Evolutionary conservation across 2,888 invertebrate genomes (phyloP), one percentile per base, ranked within the genome.

Genomic region (Andrena hattorfiana): DNA sequence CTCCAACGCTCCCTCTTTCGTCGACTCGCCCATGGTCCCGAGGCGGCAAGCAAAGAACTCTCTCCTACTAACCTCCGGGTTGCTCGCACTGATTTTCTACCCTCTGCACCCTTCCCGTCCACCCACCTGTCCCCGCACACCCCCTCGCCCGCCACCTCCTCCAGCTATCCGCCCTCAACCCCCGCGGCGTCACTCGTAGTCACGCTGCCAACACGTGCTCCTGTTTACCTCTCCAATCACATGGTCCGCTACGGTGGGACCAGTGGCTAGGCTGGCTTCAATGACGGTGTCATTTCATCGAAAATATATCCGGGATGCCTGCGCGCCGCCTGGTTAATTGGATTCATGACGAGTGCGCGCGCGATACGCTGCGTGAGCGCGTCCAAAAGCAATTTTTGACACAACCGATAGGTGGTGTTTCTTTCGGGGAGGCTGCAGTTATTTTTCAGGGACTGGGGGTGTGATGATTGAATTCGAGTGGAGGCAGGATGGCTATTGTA

Each of bases 131-230:
- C 69, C 56, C 63, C 76, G 67, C 77, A 70, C 77, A 64, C 78
- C 81, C 56, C 80, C 70, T 77, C 68, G 51, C 48, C 63, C 62
- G 23, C 62, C 64, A 23, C 77, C 73, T 54, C 70, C 81, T 51
- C 49, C 74, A 69, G 42, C 77, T 71, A 74, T 78, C 81, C 85
- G 60, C 73, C 83, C 80, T 68, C 89, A 83, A 74, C 83, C 83
- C 59, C 83, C 86, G 72, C 83, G 76, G 81, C 85, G 81, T 81
- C 86, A 81, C 82, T 83, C 86, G 82, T 82, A 90, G 90, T 90
- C 91, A 91, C 90, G 92, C 92, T 86, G 91, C 87, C 90, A 90
- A 91, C 94, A 94, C 94, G 94, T 93, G 94, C 92, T 93, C 90
- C 91, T 94, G 92, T 93, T 93, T 93, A 93, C 93, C 90, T 90